Conservation (phyloP, 2,113 vertebrate genomes). For the Hippocampus barbouri region DNA sequence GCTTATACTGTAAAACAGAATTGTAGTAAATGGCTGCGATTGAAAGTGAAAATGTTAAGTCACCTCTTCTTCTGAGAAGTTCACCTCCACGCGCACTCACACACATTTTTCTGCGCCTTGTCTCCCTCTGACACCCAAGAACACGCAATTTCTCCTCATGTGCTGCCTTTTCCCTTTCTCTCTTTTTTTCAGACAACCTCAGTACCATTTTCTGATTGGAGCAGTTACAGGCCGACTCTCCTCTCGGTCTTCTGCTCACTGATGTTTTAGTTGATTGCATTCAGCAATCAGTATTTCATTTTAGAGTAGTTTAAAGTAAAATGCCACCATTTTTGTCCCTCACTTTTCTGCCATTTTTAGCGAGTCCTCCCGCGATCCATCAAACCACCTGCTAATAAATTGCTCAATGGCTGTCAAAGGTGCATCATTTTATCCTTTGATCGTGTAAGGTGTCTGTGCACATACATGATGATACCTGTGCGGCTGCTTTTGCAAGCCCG, state of each 20-base stretch:
- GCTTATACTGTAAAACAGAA: conserved; percentile 42
- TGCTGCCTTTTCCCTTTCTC: conserved; percentile 15
- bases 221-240: conserved; percentile 63
- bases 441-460: conserved; percentile 10
- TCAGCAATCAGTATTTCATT: conserved; percentile 47
- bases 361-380: neutral
- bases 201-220: conserved; percentile 67
- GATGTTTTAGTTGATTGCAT: conserved; percentile 71
- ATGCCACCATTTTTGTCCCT: conserved; percentile 19
- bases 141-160: conserved; percentile 26
- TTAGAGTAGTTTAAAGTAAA: conserved; percentile 34
- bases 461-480: conserved; percentile 10
- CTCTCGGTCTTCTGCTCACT: conserved; percentile 60
- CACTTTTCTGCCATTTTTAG: conserved; percentile 3
- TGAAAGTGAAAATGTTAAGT: conserved; percentile 63
- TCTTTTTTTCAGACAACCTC: conserved; percentile 45
- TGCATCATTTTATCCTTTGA: conserved; percentile 15
- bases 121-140: conserved; percentile 37
- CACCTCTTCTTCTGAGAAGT: conserved; percentile 49
- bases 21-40: conserved; percentile 54
- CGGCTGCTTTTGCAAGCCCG: neutral
- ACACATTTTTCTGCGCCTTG: conserved; percentile 14
- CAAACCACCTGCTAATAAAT: neutral
- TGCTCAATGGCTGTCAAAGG: conserved; percentile 16
- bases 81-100: conserved; percentile 11